These are phyloP conservation scores for Ophioderma brevispina DNA, from an alignment of 35 echinoderm and acorn worm genomes.

Conservation along the genomic window DNA sequence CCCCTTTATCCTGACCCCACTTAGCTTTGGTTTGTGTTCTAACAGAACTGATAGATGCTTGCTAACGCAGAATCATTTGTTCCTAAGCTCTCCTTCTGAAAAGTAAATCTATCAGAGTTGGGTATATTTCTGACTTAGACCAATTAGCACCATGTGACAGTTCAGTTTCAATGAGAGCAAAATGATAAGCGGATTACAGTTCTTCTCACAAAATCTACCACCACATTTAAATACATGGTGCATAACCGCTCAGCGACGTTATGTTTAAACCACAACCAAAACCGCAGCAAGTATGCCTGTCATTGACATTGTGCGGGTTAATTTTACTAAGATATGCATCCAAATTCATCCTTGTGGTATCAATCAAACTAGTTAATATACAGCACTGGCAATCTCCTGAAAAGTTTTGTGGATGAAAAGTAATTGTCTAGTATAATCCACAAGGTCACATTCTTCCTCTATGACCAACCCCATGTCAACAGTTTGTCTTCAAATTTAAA, in stretches of 20 bases:
- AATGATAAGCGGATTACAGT: not conserved
- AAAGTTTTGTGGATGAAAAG: conserved; percentile 26
- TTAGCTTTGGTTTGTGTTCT: not conserved
- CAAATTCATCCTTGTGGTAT: not conserved
- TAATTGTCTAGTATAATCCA: not conserved
- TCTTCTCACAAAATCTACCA: not conserved
- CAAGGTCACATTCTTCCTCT: not conserved
- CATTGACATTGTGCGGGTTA: not conserved
- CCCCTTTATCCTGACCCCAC: too few species aligned
- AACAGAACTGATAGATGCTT: not conserved
- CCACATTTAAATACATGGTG: not conserved
- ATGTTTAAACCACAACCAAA: conserved; percentile 14
- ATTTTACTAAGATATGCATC: not conserved
- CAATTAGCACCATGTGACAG: not conserved
- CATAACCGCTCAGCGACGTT: not conserved
- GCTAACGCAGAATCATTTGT: not conserved
- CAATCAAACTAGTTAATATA: not conserved
- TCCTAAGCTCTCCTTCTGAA: not conserved
- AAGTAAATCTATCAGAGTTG: not conserved
- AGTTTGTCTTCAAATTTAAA: not conserved
- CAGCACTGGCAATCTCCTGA: conserved; percentile 18
- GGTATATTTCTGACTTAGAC: not conserved
- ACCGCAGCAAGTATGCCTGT: not conserved
- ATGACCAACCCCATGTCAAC: conserved; percentile 13
- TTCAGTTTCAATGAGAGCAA: not conserved